Evolutionary conservation across 1,140 invertebrate genomes (phyloP).

Genomic region (Temnothorax longispinosus): DNA sequence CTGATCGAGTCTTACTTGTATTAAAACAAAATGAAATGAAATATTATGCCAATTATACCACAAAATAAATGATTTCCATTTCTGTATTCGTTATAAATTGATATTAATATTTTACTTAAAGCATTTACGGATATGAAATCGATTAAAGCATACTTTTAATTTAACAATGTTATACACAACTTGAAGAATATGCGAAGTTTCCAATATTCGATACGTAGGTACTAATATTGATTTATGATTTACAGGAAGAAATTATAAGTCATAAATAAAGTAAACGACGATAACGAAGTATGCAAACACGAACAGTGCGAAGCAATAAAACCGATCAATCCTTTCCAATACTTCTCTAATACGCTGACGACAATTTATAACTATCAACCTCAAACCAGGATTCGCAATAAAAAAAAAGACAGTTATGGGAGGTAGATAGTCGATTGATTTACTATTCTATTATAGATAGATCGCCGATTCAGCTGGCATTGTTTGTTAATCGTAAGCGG

Average conservation of each 20-base stretch:
- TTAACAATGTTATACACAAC: not conserved
- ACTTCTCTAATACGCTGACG: constrained; percentile 30
- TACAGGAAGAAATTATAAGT: not conserved
- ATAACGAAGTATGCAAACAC: constrained; percentile 17
- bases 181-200: not conserved
- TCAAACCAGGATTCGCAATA: constrained; percentile 1
- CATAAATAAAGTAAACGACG: not conserved
- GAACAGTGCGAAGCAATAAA: constrained; percentile 1
- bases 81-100: not conserved
- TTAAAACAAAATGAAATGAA: not conserved
- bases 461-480: constrained; percentile 38
- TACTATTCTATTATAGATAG: constrained; percentile 39
- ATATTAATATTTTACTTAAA: constrained; percentile 1
- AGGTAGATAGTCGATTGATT: constrained; percentile 37
- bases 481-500: constrained; percentile 56
- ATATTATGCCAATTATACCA: not conserved
- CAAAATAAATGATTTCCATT: not conserved
- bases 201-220: not conserved
- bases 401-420: constrained; percentile 43
- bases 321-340: constrained; percentile 28
- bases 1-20: not conserved
- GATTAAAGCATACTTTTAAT: not conserved
- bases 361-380: constrained; percentile 52
- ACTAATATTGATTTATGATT: constrained; percentile 5
- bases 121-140: not conserved